Conservation (phyloP, 2,797 vertebrate species). For the Lophius americanus region DNA sequence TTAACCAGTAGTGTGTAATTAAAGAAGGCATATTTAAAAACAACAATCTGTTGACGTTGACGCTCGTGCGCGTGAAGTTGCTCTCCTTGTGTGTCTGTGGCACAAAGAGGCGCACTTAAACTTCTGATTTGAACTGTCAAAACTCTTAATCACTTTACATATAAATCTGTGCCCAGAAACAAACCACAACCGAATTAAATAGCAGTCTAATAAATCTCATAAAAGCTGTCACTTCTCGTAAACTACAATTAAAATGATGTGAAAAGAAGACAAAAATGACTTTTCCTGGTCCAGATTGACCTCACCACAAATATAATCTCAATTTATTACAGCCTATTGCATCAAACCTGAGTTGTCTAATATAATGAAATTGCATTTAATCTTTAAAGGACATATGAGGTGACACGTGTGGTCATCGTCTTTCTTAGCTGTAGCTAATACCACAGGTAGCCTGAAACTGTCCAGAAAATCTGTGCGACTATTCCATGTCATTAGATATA, state of each 20-base stretch:
- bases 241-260: neutral
- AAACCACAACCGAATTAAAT: conserved; percentile 11
- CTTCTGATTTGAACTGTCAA: neutral
- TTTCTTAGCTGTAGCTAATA: neutral
- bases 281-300: neutral
- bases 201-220: conserved; percentile 11
- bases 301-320: neutral
- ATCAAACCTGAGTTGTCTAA: neutral
- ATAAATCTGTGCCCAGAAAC: conserved; percentile 17
- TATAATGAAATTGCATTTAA: neutral
- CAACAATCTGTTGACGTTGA: neutral
- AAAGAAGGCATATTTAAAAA: neutral
- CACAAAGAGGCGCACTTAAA: conserved; percentile 11
- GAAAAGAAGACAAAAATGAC: neutral
- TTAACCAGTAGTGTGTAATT: too few species aligned
- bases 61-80: conserved; percentile 4
- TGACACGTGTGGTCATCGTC: neutral
- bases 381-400: neutral
- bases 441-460: neutral
- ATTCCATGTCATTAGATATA: neutral
- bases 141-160: conserved; percentile 14
- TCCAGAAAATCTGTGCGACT: neutral
- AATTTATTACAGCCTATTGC: neutral
- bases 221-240: conserved; percentile 2
- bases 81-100: neutral